A percentile compares a stretch with the other conserved stretches of the same genome.
These are phyloP conservation scores for Trissolcus brochymenae DNA, from an alignment of 2,888 invertebrate species.

Conservation along the genomic window DNA sequence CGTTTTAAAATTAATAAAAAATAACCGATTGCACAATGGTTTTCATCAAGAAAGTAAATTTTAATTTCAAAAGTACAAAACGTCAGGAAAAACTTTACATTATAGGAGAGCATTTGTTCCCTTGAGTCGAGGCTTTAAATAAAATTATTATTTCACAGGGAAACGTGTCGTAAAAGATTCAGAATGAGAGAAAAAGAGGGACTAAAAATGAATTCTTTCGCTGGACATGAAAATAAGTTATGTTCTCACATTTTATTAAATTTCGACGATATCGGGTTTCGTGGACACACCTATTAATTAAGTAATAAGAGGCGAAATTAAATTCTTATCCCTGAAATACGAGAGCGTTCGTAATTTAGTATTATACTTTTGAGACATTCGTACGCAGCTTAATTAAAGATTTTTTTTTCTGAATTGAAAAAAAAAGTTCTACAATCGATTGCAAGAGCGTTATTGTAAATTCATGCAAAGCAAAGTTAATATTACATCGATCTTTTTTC, in stretches of 20 bases:
- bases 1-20: no score
- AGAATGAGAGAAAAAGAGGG: no score
- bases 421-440: constrained; percentile 43
- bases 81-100: no score
- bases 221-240: constrained; percentile 18
- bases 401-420: constrained; percentile 22
- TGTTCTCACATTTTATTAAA: constrained; percentile 11
- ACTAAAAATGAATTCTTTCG: constrained; percentile 3
- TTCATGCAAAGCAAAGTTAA: constrained; percentile 70
- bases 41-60: no score
- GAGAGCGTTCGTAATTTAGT: constrained; percentile 13
- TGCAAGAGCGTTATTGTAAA: constrained; percentile 62
- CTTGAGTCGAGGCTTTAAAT: no score
- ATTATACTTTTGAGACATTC: constrained; percentile 12
- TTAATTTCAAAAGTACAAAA: no score
- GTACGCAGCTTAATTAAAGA: constrained; percentile 23
- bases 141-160: no score
- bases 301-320: constrained; percentile 32
- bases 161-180: no score
- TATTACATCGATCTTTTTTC: constrained; percentile 68
- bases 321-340: constrained; percentile 37
- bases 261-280: constrained; percentile 20
- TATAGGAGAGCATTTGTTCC: no score
- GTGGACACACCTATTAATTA: constrained; percentile 29
- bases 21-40: no score